phyloP scores from a whole-genome alignment of 64 coral and sea anemone genomes.

The Montipora sp. region DNA sequence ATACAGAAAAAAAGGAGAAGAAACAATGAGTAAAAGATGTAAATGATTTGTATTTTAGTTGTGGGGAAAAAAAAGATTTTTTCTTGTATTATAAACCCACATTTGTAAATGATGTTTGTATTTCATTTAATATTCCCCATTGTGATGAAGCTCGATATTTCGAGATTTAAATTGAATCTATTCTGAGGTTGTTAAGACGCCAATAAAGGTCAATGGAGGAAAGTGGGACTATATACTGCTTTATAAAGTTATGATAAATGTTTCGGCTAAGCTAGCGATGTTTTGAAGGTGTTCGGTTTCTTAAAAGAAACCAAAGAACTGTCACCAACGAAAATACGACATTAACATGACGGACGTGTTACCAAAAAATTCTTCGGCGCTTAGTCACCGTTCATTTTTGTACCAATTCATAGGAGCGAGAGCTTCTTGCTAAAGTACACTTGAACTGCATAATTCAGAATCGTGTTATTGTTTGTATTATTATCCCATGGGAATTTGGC shows the following conservation, averaged over 20 bases:
- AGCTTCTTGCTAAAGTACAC: constrained; percentile 36
- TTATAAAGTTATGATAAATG: neutral
- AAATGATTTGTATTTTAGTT: constrained; percentile 55
- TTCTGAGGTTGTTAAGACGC: constrained; percentile 47
- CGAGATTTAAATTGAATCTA: constrained; percentile 48
- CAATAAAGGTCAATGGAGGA: constrained; percentile 42
- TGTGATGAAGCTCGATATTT: constrained; percentile 41
- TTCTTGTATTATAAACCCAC: constrained; percentile 43
- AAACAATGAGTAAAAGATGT: constrained; percentile 30
- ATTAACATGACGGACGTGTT: neutral
- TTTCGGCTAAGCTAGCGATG: neutral
- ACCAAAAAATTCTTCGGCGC: neutral
- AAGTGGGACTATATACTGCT: neutral
- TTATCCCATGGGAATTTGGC: constrained; percentile 44
- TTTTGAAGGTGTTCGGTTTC: neutral
- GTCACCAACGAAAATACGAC: neutral
- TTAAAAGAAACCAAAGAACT: neutral
- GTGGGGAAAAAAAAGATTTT: constrained; percentile 32
- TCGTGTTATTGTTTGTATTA: constrained; percentile 36
- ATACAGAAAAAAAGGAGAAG: constrained; percentile 30
- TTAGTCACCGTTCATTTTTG: neutral
- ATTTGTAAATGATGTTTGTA: constrained; percentile 61
- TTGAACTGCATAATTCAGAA: neutral
- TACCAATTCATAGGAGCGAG: neutral
- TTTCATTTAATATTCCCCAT: constrained; percentile 28